These are phyloP conservation scores for Lophura nycthemera DNA, from an alignment of 2,113 vertebrate species.

Conservation along the genomic window DNA sequence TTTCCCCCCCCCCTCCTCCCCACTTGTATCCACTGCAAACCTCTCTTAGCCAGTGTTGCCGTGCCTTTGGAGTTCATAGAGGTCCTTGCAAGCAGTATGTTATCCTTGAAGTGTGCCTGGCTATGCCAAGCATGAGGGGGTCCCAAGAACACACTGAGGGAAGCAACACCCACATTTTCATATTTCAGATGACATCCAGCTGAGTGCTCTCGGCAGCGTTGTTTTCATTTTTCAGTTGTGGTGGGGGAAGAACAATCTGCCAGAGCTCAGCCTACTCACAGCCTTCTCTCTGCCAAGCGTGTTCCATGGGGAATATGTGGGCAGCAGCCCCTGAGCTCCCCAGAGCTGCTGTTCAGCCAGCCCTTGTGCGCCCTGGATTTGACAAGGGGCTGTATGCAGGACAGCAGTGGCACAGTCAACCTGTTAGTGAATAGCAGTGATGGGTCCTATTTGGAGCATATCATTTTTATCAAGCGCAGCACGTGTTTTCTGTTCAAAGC, in stretches of 20 bases:
- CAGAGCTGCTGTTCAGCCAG: not conserved
- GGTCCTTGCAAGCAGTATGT: not conserved
- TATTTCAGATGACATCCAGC: constrained; percentile 35
- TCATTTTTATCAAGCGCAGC: not conserved
- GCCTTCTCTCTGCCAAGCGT: constrained; percentile 37
- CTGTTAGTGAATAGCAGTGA: not conserved
- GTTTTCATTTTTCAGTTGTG: constrained; percentile 13
- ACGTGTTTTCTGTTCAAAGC: not conserved
- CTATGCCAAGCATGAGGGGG: not conserved
- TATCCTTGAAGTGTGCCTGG: not conserved
- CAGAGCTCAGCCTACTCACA: constrained; percentile 46
- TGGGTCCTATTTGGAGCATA: rapidly evolving
- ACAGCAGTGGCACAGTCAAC: not conserved
- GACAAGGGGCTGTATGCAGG: not conserved
- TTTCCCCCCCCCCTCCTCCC: not conserved
- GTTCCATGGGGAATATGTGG: not conserved
- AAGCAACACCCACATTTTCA: not conserved
- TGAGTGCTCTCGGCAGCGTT: not conserved
- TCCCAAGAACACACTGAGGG: not conserved
- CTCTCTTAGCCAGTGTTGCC: not conserved
- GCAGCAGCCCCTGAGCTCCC: constrained; percentile 2
- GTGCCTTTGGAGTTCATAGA: not conserved
- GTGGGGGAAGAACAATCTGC: constrained; percentile 48
- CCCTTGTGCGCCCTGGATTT: rapidly evolving
- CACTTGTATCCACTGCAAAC: not conserved